phyloP scores from a whole-genome alignment of 1,140 invertebrate species.

The Aphelinus certus region DNA sequence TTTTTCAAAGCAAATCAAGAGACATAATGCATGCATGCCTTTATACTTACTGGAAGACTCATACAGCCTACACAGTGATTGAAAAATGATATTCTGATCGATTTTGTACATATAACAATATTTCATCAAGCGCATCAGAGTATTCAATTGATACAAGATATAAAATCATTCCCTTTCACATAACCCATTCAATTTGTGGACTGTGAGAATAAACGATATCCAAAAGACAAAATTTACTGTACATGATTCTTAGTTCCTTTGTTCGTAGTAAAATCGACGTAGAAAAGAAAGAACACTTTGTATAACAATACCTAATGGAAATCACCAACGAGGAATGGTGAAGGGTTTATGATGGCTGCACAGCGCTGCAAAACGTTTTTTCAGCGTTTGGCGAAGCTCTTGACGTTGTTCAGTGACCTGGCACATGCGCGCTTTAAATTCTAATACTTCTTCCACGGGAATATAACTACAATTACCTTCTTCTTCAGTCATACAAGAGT shows the following conservation, averaged over 20 bases:
- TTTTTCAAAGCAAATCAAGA: background rate
- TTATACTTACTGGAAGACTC: conserved; percentile 29
- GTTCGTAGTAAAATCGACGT: conserved; percentile 51
- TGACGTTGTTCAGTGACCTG: conserved; percentile 82
- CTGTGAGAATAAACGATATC: conserved; percentile 31
- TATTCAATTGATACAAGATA: conserved; percentile 8
- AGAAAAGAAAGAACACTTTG: conserved; percentile 46
- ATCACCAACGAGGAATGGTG: conserved; percentile 56
- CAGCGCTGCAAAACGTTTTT: conserved; percentile 82
- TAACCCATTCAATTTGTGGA: conserved; percentile 29
- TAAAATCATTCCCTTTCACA: conserved; percentile 25
- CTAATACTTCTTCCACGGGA: conserved; percentile 85
- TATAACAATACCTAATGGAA: conserved; percentile 54
- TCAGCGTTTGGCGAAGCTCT: conserved; percentile 81
- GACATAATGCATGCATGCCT: no score
- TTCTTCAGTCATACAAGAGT: conserved; percentile 77
- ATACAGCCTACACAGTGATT: background rate
- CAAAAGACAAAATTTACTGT: conserved; percentile 30
- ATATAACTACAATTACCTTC: conserved; percentile 79
- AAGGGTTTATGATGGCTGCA: conserved; percentile 66
- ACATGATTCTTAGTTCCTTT: conserved; percentile 42
- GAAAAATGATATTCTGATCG: background rate
- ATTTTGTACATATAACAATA: background rate
- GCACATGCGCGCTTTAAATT: conserved; percentile 79
- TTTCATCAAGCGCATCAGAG: conserved; percentile 15